phyloP scores from a whole-genome alignment of 2,888 invertebrate species.

The Serripes groenlandicus region DNA sequence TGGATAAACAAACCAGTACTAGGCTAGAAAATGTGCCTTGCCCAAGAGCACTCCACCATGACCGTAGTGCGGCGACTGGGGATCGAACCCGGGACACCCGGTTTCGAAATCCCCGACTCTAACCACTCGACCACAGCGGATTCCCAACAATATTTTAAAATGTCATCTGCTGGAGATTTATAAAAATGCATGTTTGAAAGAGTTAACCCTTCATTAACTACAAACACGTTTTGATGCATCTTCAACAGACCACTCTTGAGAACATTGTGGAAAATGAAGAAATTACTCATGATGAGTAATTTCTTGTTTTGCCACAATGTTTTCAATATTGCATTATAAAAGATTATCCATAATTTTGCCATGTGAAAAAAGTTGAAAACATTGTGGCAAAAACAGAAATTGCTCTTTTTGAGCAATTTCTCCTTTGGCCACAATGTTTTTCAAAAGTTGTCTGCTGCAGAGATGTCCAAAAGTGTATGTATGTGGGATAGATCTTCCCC shows the following conservation, averaged over 20 bases:
- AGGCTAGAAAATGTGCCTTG: too few relatives aligned
- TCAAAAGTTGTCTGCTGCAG: not conserved
- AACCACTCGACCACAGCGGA: too few relatives aligned
- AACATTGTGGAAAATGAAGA: not conserved
- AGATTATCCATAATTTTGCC: not conserved
- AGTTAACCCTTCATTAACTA: not conserved
- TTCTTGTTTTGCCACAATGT: not conserved
- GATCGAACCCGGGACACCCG: too few relatives aligned
- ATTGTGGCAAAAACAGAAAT: not conserved
- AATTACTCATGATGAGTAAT: not conserved
- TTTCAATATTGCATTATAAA: not conserved
- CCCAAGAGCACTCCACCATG: too few relatives aligned
- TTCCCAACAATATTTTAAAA: not conserved
- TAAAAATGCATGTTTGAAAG: not conserved
- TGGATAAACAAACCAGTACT: too few relatives aligned
- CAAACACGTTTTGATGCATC: too few relatives aligned
- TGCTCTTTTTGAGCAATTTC: not conserved
- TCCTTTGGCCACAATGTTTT: not conserved
- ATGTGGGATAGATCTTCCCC: not conserved
- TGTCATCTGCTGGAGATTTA: not conserved
- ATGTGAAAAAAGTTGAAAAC: not conserved
- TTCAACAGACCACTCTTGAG: too few relatives aligned
- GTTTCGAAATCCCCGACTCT: too few relatives aligned
- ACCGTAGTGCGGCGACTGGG: too few relatives aligned
- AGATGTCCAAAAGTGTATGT: not conserved